phyloP scores from a whole-genome alignment of 2,888 invertebrate species.

The Lysandra coridon region DNA sequence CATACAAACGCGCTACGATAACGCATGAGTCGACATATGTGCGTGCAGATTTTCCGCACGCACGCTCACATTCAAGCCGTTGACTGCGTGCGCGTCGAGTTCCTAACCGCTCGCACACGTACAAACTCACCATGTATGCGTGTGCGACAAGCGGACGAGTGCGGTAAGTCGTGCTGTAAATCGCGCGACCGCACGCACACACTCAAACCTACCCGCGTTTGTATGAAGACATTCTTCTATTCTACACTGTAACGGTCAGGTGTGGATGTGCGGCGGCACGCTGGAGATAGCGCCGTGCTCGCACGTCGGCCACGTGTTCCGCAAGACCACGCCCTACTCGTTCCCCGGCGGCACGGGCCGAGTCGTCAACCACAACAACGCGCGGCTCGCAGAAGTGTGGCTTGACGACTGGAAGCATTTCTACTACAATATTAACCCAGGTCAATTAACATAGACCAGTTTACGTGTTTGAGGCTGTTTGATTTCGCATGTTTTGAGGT shows the following conservation, averaged over 20 bases:
- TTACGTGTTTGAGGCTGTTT: not conserved
- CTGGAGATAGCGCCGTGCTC: slow-evolving; percentile 97
- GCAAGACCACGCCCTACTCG: slow-evolving; percentile 98
- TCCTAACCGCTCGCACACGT: not conserved
- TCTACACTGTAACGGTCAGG: slow-evolving; percentile 75
- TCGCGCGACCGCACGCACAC: not conserved
- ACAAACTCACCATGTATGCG: not conserved
- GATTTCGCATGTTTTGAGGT: not conserved
- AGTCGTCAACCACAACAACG: slow-evolving; percentile 99
- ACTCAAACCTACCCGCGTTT: not conserved
- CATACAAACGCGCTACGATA: not conserved
- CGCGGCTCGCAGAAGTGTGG: slow-evolving; percentile 99
- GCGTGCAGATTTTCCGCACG: not conserved
- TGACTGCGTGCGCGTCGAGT: not conserved
- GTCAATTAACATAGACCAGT: slow-evolving; percentile 68
- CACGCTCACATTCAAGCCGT: not conserved
- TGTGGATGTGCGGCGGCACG: slow-evolving; percentile 98
- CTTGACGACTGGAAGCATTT: slow-evolving; percentile 99
- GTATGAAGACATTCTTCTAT: not conserved
- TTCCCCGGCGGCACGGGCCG: slow-evolving; percentile 98
- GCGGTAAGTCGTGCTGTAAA: too few species aligned
- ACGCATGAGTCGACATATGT: too few species aligned
- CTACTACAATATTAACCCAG: slow-evolving; percentile 99
- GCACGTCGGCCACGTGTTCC: slow-evolving; percentile 97
- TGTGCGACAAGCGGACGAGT: too few species aligned